These are phyloP conservation scores for Micrasema minimum DNA, from an alignment of 1,140 invertebrate species.

Conservation along the genomic window DNA sequence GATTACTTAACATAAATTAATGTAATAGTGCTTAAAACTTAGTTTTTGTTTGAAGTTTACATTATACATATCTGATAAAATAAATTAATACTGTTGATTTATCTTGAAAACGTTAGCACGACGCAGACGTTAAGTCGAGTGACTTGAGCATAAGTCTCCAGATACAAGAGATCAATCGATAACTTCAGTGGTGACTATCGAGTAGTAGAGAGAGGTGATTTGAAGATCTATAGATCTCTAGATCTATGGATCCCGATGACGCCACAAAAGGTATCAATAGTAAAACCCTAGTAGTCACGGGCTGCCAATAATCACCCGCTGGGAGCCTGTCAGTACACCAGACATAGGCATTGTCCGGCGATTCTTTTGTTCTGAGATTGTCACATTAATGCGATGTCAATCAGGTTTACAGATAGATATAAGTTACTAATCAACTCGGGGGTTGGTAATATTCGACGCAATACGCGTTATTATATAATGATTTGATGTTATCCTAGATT, in stretches of 20 bases:
- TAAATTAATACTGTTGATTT: too few relatives aligned
- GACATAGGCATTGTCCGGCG: neutral
- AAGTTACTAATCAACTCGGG: too few relatives aligned
- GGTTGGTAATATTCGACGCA: too few relatives aligned
- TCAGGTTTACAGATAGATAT: slow-evolving; percentile 1
- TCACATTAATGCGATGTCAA: slow-evolving; percentile 38
- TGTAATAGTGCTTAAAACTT: too few relatives aligned
- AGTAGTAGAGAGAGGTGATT: slow-evolving; percentile 8
- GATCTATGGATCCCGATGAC: slow-evolving; percentile 2
- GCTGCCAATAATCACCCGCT: slow-evolving; percentile 39
- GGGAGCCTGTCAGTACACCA: slow-evolving; percentile 14
- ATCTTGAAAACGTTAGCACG: too few relatives aligned
- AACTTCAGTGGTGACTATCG: slow-evolving; percentile 9
- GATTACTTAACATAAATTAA: too few relatives aligned
- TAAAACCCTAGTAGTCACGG: slow-evolving; percentile 34
- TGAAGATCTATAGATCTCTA: neutral
- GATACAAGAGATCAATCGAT: slow-evolving; percentile 6
- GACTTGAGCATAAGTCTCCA: too few relatives aligned
- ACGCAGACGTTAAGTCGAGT: too few relatives aligned
- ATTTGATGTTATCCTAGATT: too few relatives aligned
- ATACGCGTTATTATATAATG: too few relatives aligned
- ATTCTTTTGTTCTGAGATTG: slow-evolving; percentile 16
- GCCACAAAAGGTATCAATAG: slow-evolving; percentile 24
- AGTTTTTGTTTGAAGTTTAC: too few relatives aligned
- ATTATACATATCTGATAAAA: too few relatives aligned